Base-by-base conservation (phyloP, 2,888 invertebrate genomes). In the Poecilus cupreus region DNA sequence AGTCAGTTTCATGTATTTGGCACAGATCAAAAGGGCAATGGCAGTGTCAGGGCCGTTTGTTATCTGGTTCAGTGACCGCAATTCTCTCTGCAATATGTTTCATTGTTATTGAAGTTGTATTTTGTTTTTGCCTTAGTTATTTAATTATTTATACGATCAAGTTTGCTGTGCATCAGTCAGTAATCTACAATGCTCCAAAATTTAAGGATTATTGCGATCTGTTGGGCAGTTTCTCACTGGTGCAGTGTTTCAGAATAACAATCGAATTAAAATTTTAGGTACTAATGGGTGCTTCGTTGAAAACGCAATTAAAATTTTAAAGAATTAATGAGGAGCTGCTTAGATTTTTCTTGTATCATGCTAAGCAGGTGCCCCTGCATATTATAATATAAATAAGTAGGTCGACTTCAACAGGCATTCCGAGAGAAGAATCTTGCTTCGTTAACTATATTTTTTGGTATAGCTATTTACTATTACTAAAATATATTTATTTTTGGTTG, bases 11-110 rank as follows among this genome's bases (percentile, higher is more conserved):
- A 79, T 81, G 82, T 81, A 85, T 87, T 85, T 88, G 88, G 88
- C 88, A 88, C 87, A 87, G 86, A 87, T 87, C 84, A 85, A 88
- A 89, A 90, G 91, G 90, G 90, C 91, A 91, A 91, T 91, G 91
- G 90, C 91, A 91, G 91, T 91, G 91, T 91, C 91, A 91, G 91
- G 91, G 91, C 91, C 91, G 91, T 88, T 87, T 87, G 64, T 87
- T 89, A 91, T 89, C 90, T 91, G 89, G 91, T 91, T 91, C 91
- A 91, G 88, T 91, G 91, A 91, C 91, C 91, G 91, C 90, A 88
- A 90, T 91, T 68, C 37, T 68, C 64, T 68, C 60, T 68, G 64
- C 64, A 68, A 68, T 68, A 79, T 79, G 79, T 79, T 79, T 79
- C 68, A 79, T 79, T 79, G 46, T 75, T 54, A 37, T 39, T 77